Percentiles rank a stretch among this genome's conserved stretches.
Conservation (phyloP, 2,888 invertebrate genomes). For the Boloria euphrosyne region DNA sequence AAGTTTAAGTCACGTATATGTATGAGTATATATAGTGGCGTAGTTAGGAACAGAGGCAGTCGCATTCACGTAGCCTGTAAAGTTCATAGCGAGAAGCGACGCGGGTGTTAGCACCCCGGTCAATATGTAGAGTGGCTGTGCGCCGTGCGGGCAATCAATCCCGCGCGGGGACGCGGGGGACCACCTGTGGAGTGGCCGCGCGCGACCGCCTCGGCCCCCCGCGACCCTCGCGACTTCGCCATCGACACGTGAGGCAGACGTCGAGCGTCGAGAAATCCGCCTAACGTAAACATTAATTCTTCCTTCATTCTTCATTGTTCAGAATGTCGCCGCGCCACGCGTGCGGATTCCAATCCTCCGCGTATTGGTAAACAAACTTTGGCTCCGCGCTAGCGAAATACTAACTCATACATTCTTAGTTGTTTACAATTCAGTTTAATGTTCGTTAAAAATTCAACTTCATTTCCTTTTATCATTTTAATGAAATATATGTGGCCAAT, state of each 20-base stretch:
- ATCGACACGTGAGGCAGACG: slow-evolving; percentile 80
- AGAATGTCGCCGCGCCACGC: slow-evolving; percentile 74
- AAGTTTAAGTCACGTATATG: slow-evolving; percentile 4
- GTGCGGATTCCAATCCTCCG: slow-evolving; percentile 69
- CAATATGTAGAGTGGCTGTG: slow-evolving; percentile 81
- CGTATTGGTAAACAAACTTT: slow-evolving; percentile 77
- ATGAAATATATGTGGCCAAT: too few relatives aligned
- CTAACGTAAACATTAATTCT: slow-evolving; percentile 82
- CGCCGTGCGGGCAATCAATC: slow-evolving; percentile 78
- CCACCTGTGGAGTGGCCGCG: slow-evolving; percentile 68
- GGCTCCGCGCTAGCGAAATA: slow-evolving; percentile 43
- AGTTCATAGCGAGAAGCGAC: slow-evolving; percentile 69
- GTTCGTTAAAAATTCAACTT: background rate
- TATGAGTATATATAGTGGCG: slow-evolving; percentile 20
- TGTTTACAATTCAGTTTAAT: background rate
- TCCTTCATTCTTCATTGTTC: slow-evolving; percentile 80
- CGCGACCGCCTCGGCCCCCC: slow-evolving; percentile 47
- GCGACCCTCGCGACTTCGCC: slow-evolving; percentile 50
- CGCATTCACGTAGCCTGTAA: slow-evolving; percentile 60
- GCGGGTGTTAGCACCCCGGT: slow-evolving; percentile 76
- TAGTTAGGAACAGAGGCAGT: slow-evolving; percentile 34
- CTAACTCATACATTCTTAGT: slow-evolving; percentile 9
- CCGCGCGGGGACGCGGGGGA: slow-evolving; percentile 57
- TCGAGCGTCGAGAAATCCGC: slow-evolving; percentile 77
- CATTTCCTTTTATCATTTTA: background rate